phyloP scores from a whole-genome alignment of 2,888 invertebrate genomes.

The Epsilonema sp. region DNA sequence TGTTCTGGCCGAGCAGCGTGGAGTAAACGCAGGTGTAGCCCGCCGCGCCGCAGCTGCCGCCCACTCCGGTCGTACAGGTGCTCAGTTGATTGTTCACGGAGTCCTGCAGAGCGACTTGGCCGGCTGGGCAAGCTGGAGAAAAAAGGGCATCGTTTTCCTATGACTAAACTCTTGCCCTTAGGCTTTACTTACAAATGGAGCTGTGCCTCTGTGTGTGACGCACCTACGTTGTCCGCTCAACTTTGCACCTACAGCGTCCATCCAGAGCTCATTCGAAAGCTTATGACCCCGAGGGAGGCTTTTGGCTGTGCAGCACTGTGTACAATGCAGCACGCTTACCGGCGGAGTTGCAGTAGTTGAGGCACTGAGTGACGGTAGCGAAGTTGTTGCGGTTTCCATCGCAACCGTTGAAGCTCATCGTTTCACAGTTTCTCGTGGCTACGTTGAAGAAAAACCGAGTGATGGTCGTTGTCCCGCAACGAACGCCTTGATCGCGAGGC shows the following conservation, averaged over 20 bases:
- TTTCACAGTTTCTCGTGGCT: not conserved
- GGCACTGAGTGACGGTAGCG: not conserved
- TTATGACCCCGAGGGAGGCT: too few species aligned
- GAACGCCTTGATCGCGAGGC: not conserved
- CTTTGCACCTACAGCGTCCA: too few species aligned
- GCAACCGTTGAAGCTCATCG: not conserved
- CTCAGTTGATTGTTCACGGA: not conserved
- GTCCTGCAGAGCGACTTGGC: conserved; percentile 1
- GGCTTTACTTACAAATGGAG: too few species aligned
- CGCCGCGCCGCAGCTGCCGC: not conserved
- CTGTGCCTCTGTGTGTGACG: too few species aligned
- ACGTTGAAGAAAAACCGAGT: not conserved
- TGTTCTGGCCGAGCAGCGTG: not conserved
- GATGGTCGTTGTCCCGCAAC: not conserved
- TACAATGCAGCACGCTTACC: too few species aligned
- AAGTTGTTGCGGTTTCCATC: conserved; percentile 3
- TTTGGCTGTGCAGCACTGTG: too few species aligned
- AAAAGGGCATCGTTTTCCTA: too few species aligned
- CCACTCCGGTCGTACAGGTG: not conserved
- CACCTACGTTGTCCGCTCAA: too few species aligned
- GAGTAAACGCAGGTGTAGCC: not conserved
- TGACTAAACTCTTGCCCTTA: too few species aligned
- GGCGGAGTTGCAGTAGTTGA: not conserved
- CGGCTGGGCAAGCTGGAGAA: conserved; percentile 1
- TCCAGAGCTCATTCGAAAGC: too few species aligned